phyloP scores from a whole-genome alignment of 92 coral and sea anemone species.

The Porites cylindrica region DNA sequence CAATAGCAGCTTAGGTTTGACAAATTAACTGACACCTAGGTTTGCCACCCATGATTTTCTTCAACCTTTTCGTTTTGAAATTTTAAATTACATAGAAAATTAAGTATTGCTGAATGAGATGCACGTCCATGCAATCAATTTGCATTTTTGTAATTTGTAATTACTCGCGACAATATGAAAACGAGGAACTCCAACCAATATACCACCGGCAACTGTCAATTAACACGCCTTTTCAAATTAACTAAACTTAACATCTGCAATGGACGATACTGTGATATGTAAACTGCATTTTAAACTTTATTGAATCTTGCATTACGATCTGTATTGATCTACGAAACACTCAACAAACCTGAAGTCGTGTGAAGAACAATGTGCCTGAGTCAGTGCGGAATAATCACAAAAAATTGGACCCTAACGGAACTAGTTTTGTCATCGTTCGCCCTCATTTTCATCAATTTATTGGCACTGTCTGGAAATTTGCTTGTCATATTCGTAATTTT shows the following conservation, averaged over 20 bases:
- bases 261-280: background rate
- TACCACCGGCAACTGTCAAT: background rate
- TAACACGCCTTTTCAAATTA: background rate
- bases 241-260: slow-evolving; percentile 11
- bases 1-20: background rate
- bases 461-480: slow-evolving; percentile 38
- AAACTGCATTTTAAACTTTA: background rate
- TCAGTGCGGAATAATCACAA: slow-evolving; percentile 23
- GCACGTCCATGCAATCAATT: background rate
- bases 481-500: slow-evolving; percentile 55
- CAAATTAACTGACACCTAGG: too few species aligned
- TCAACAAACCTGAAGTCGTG: background rate
- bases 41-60: background rate
- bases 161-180: background rate
- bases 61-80: background rate
- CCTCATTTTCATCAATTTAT: slow-evolving; percentile 26
- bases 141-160: background rate
- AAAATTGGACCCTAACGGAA: slow-evolving; percentile 38
- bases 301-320: background rate
- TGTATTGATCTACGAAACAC: too few species aligned
- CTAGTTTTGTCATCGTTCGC: slow-evolving; percentile 4
- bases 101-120: too few species aligned
- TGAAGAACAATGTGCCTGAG: background rate
- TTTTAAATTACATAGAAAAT: background rate
- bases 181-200: background rate